Conservation (phyloP, 2,888 invertebrate genomes). For the Cephus nigrinus region DNA sequence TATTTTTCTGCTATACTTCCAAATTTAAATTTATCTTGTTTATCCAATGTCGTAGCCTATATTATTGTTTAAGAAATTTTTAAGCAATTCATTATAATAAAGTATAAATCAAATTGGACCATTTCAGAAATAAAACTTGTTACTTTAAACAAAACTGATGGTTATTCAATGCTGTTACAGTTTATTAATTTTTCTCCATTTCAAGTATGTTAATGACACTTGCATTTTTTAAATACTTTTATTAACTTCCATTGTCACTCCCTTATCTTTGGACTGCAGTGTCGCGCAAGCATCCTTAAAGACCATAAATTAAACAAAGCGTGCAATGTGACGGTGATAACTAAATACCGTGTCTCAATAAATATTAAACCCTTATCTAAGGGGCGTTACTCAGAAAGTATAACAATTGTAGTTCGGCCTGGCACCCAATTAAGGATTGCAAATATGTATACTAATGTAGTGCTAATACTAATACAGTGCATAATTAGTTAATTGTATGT, state of each 20-base stretch:
- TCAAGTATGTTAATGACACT: no score
- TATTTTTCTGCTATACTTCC: no score
- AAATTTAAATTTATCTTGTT: no score
- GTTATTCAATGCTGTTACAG: no score
- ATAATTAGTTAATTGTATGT: neutral
- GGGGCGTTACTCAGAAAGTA: neutral
- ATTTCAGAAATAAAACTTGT: no score
- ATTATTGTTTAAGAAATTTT: no score
- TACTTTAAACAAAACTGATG: no score
- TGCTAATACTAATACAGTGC: neutral
- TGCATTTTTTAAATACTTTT: neutral
- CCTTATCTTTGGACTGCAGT: neutral
- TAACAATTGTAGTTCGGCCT: neutral
- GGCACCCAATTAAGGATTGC: neutral
- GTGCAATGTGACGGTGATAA: neutral
- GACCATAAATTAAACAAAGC: neutral
- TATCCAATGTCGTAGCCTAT: no score
- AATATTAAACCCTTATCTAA: neutral
- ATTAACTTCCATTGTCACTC: neutral
- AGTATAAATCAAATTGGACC: no score
- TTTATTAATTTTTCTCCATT: no score
- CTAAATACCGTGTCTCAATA: neutral
- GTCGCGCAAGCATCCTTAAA: neutral
- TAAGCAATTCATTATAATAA: no score
- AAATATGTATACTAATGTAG: neutral